Base-by-base conservation (phyloP, 2,113 vertebrate species). In the Gallinago jamesoni region DNA sequence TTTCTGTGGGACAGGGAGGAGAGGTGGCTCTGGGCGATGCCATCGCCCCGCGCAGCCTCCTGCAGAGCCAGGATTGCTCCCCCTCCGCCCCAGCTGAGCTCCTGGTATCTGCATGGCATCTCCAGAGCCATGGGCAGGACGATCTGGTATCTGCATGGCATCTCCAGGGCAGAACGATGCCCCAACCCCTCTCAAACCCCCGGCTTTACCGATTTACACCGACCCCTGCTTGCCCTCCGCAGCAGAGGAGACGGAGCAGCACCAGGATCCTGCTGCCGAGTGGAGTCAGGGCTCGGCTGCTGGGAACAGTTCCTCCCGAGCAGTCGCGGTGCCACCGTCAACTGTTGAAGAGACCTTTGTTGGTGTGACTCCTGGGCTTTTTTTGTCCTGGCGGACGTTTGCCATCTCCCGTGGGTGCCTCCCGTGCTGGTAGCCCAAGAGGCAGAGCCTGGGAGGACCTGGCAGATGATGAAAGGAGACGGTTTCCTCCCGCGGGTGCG, bases 401-500 rank as follows among this genome's bases (percentile, higher is more conserved):
- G 3, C 45, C 25, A 4, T 33, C 63, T 85, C 19, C 62, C 28
- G 14, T 20, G 62, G 55, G 52, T 89, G 62, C 43, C 77, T 68
- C 0, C 2, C 64, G 77, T 45, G 81, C 80, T 28, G 22, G 31
- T 25, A 60, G 80, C 84, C 66, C 23, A 1, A 31, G 67, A 56
- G 75, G 30, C 11, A 2, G 82, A 5, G 60, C 86, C 95, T 28
- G 88, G 53, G 16, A n/a, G 84, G 79, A 22, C 72, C 79, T 95
- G 93, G 94, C 95, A 91, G 77, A 12, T 0, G 63, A 91, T 89
- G 84, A 95, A 94, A 91, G 93, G 86, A 91, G 73, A 7, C 0
- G 0, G 13, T 35, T 87, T 80, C 83, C 78, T 55, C 21, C 84
- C 6, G 0, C 89, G 47, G 63, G 22, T 72, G 10, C 33, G 2